Evolutionary conservation across 30 jellyfish, hydroid and myxozoan species (phyloP).

Genomic region (Phacellophora camtschatica): DNA sequence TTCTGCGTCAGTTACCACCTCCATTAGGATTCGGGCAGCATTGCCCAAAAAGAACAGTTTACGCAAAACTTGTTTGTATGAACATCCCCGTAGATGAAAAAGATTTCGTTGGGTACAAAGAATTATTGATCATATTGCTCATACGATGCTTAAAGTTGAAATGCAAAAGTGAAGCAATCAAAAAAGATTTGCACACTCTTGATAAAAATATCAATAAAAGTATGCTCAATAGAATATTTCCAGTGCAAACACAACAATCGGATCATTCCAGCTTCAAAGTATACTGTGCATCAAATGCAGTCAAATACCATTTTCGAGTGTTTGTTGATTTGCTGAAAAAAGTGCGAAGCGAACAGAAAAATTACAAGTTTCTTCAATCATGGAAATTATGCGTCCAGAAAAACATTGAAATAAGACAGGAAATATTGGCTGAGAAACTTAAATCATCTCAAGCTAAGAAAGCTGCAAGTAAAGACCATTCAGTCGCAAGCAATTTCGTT

Average conservation of each 20-base stretch:
- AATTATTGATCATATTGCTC: slow-evolving; percentile 33
- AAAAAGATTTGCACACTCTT: slow-evolving; percentile 38
- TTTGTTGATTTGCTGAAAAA: slow-evolving; percentile 15
- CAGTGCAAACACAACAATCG: neutral
- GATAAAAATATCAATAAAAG: neutral
- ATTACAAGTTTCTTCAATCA: neutral
- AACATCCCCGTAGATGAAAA: slow-evolving; percentile 49
- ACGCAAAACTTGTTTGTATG: slow-evolving; percentile 41
- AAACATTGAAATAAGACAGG: no score
- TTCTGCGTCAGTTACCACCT: slow-evolving; percentile 66
- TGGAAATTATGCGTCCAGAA: neutral
- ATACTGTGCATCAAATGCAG: slow-evolving; percentile 38
- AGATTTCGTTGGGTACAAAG: slow-evolving; percentile 20
- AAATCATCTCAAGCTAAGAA: neutral
- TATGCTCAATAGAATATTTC: slow-evolving; percentile 40
- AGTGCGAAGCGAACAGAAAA: neutral
- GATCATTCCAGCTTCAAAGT: neutral
- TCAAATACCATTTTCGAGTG: slow-evolving; percentile 18
- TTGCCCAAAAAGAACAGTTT: slow-evolving; percentile 75
- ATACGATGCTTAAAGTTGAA: slow-evolving; percentile 9
- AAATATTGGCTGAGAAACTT: neutral
- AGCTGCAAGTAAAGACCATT: neutral
- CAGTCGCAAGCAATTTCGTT: no score
- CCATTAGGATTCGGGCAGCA: slow-evolving; percentile 85
- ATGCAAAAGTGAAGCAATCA: slow-evolving; percentile 2